phyloP scores from a whole-genome alignment of 2,113 vertebrate genomes.

The Macaca mulatta region DNA sequence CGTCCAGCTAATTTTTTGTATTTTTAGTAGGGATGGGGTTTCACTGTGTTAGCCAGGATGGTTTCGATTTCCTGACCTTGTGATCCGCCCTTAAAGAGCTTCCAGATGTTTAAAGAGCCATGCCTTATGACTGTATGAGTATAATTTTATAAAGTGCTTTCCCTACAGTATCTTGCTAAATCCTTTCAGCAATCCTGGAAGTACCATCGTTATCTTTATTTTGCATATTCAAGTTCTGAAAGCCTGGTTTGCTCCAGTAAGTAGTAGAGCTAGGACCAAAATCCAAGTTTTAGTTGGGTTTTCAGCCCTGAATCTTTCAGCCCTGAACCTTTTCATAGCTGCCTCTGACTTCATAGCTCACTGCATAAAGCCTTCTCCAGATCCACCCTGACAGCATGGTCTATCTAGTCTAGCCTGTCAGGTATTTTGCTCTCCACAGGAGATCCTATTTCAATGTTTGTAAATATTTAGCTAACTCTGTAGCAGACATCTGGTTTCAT shows the following conservation, averaged over 20 bases:
- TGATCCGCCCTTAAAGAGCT: neutral
- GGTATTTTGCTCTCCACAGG: neutral
- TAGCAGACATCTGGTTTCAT: neutral
- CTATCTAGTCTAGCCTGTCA: too few relatives aligned
- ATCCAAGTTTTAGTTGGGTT: neutral
- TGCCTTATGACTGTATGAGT: accelerated
- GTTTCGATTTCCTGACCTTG: too few relatives aligned
- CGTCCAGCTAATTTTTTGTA: too few relatives aligned
- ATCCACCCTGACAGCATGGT: accelerated
- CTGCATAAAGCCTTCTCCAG: neutral
- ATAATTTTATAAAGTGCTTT: neutral
- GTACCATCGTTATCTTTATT: neutral
- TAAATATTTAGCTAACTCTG: neutral
- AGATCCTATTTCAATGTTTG: neutral
- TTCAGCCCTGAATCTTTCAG: neutral
- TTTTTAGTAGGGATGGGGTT: too few relatives aligned
- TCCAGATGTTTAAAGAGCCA: neutral
- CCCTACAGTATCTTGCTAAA: neutral
- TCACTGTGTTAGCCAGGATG: too few relatives aligned
- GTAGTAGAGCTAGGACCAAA: neutral
- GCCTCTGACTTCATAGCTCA: neutral
- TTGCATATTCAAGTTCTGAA: neutral
- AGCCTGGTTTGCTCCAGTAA: neutral
- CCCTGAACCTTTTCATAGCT: neutral
- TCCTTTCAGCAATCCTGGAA: neutral